These are phyloP conservation scores for Geotrypetes seraphini DNA, from an alignment of 2,797 vertebrate genomes.

Conservation along the genomic window DNA sequence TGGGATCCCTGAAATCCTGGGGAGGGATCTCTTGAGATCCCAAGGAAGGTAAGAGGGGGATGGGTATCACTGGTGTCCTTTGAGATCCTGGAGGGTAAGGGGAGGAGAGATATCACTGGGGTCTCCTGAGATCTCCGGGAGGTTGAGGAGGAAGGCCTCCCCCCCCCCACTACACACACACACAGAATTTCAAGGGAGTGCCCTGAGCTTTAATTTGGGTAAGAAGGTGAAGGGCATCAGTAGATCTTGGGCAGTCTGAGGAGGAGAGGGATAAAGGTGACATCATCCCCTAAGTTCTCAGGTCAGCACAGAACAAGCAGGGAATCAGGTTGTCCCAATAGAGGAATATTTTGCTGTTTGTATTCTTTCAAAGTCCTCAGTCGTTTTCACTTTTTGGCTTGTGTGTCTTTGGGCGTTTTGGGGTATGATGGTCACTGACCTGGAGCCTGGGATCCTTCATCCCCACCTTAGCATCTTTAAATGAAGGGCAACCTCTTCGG, in stretches of 20 bases:
- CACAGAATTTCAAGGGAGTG: fast-evolving
- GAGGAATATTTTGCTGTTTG: no score
- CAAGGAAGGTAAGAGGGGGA: background rate
- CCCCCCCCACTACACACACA: no score
- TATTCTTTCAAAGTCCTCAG: no score
- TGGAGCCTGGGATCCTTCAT: no score
- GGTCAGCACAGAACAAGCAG: no score
- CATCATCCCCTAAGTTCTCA: no score
- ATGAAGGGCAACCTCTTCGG: no score
- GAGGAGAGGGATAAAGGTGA: background rate
- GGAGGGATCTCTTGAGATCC: no score
- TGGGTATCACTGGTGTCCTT: background rate
- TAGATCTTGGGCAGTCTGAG: background rate
- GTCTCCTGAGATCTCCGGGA: fast-evolving
- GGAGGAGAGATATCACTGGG: background rate
- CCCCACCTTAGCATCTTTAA: no score
- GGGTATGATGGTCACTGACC: no score
- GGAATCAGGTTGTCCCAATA: background rate
- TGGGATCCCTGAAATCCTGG: background rate
- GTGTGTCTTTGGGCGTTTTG: no score
- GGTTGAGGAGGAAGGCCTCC: background rate
- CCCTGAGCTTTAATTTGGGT: background rate
- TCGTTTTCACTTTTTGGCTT: no score
- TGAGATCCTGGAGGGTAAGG: background rate
- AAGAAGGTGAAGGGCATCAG: background rate